Evolutionary conservation across 2,113 vertebrate species (phyloP).

Genomic region (Argyrosomus japonicus): DNA sequence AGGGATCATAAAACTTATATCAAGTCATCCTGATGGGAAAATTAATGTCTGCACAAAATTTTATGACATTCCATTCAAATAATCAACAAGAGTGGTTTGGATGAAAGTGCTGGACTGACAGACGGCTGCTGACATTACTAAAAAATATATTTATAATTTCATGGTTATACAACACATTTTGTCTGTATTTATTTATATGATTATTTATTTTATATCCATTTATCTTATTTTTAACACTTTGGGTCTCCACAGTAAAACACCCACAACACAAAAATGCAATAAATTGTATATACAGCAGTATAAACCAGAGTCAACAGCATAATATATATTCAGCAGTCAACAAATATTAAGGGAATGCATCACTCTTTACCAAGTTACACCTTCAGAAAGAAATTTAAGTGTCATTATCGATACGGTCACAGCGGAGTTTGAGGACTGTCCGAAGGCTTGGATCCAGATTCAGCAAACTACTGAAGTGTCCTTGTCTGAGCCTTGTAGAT

Average conservation of each 20-base stretch:
- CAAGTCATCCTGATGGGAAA: not conserved
- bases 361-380: slow-evolving; percentile 6
- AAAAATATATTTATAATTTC: not conserved
- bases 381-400: not conserved
- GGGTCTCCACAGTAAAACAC: not conserved
- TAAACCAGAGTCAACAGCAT: not conserved
- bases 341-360: slow-evolving; percentile 9
- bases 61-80: not conserved
- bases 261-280: slow-evolving; percentile 13
- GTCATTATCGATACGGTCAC: not conserved
- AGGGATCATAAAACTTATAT: not conserved
- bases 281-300: slow-evolving; percentile 7
- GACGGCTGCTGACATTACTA: not conserved
- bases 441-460: not conserved
- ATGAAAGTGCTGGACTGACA: not conserved
- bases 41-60: not conserved
- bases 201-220: slow-evolving; percentile 4
- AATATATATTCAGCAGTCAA: not conserved
- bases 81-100: too few species aligned
- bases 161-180: not conserved
- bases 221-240: not conserved
- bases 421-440: not conserved
- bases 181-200: slow-evolving; percentile 1
- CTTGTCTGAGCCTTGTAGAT: not conserved
- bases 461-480: slow-evolving; percentile 11